A percentile compares a stretch with the other conserved stretches of the same genome.
phyloP scores from a whole-genome alignment of 2,797 vertebrate species.

The Cygnus olor region DNA sequence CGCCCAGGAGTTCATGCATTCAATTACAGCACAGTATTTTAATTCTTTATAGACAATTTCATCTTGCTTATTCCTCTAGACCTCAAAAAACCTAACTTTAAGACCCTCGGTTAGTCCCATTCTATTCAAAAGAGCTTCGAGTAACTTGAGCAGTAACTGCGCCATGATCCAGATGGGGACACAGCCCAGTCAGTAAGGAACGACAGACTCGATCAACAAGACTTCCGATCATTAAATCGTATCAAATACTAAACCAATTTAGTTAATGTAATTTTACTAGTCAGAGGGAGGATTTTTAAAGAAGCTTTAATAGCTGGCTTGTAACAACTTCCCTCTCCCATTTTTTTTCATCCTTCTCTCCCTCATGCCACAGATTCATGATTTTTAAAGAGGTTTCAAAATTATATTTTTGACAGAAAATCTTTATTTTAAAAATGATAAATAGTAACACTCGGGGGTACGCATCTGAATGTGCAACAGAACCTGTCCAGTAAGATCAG shows the following conservation, averaged over 20 bases:
- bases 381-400: neutral
- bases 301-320: neutral
- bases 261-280: neutral
- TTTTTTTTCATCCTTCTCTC: neutral
- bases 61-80: neutral
- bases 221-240: neutral
- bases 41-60: neutral
- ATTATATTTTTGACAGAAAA: neutral
- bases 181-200: neutral
- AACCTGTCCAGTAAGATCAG: neutral
- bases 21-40: neutral
- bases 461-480: neutral
- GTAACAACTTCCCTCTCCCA: neutral
- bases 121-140: neutral
- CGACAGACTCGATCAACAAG: neutral
- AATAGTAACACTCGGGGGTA: neutral
- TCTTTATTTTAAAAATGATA: neutral
- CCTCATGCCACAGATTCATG: neutral
- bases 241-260: neutral
- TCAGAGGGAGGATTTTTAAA: neutral
- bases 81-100: neutral
- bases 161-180: neutral
- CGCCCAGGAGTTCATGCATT: neutral
- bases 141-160: neutral
- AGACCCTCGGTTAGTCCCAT: no score